phyloP scores from a whole-genome alignment of 1,140 invertebrate genomes.

The Arion vulgaris region DNA sequence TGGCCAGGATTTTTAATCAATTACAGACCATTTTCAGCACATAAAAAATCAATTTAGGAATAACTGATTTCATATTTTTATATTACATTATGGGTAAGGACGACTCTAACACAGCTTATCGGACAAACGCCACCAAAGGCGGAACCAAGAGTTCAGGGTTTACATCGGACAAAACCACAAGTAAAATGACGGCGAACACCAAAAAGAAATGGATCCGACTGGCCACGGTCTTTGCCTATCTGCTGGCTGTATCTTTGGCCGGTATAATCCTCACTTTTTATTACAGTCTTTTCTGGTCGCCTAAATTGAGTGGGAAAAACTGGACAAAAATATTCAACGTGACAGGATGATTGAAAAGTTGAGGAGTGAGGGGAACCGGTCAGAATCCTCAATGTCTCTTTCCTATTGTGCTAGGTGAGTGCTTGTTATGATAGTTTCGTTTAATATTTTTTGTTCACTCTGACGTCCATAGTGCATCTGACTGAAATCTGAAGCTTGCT shows the following conservation, averaged over 20 bases:
- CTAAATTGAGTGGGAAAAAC: conserved; percentile 73
- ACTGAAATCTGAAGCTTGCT: no score
- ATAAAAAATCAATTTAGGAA: not conserved
- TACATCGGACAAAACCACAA: conserved; percentile 52
- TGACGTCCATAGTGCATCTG: no score
- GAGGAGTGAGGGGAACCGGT: no score
- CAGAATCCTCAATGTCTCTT: no score
- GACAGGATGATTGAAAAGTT: no score
- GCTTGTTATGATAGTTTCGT: no score
- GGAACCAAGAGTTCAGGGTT: conserved; percentile 60
- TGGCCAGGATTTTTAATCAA: no score
- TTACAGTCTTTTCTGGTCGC: conserved; percentile 96
- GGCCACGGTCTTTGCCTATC: conserved; percentile 94
- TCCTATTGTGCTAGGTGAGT: no score
- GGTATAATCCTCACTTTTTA: conserved; percentile 95
- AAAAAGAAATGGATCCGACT: conserved; percentile 82
- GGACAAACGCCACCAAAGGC: conserved; percentile 50
- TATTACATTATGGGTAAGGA: conserved; percentile 59
- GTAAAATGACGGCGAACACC: conserved; percentile 70
- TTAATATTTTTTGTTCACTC: no score
- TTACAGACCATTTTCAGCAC: no score
- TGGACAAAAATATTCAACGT: no score
- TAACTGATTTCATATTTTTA: not conserved
- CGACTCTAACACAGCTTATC: conserved; percentile 51
- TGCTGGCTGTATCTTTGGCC: conserved; percentile 93